Evolutionary conservation across 2,797 vertebrate genomes (phyloP), one percentile per base, ranked within the genome.

Genomic region (Lepidocolaptes lacrymiger): DNA sequence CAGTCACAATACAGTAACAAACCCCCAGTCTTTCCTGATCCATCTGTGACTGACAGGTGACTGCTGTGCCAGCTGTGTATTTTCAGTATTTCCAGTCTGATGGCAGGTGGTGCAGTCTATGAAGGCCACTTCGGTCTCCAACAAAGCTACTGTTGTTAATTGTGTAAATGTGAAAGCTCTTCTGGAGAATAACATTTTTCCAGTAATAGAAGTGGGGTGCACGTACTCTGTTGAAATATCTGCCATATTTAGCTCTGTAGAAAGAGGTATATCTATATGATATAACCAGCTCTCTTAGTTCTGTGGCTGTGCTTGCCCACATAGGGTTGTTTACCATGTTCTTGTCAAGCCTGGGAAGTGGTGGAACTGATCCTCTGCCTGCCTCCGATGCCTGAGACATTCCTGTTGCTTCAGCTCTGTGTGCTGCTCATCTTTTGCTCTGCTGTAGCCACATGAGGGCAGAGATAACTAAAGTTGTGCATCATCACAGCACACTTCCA

Each of bases 371-470:
- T 89, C 12, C 27, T 18, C 14, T 36, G 5, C 17, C 12, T 64
- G 10, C 22, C 3, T 43, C 1, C 0, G 11, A 32, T 0, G 7
- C 9, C 34, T 23, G 34, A 66, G 46, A 16, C 2, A 1, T 30
- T 54, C 58, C 59, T 66, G 30, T 32, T 46, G 26, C 26, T 58
- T 56, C 46, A 34, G 4, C 21, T 72, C 4, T 11, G 8, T 24
- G 56, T 15, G 27, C 18, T 48, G 55, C 18, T 13, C 14, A 1
- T 52, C 41, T 72, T 69, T 49, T 64, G 4, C 34, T 43, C 11
- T 61, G 7, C 32, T 39, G 24, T 43, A n/a, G 32, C 91, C 91
- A 51, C 54, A 43, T 2, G 66, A 84, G 91, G 91, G 89, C 79
- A 78, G 88, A 58, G 34, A 10, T 46, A 20, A 19, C 36, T 24